Evolutionary conservation across 2,113 vertebrate genomes (phyloP), one percentile per base, ranked within the genome.

Genomic region (Hippocampus mohnikei): DNA sequence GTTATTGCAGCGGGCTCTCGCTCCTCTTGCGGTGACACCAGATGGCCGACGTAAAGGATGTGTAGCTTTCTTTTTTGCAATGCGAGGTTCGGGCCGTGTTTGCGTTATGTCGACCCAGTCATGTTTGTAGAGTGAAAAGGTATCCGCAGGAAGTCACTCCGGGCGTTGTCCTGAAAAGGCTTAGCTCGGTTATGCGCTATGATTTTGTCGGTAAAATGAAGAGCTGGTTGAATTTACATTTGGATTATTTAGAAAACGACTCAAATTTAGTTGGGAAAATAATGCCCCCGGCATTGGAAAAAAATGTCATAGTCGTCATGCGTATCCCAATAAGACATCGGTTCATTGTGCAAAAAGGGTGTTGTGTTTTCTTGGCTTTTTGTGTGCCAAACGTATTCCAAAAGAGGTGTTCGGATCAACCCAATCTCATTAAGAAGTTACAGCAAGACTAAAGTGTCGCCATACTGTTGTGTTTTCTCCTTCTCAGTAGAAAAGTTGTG

Each of bases 1-100:
- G 88, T 90, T 90, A 81, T 91, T 90, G 78, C 90, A 91, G 90
- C 73, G 72, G 58, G 70, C 67, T 79, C 78, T 81, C 72, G 40
- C 29, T 52, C 75, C 84, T 84, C 75, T 81, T 77, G 79, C 75
- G 85, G 82, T 88, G 87, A 88, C 88, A 88, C 79, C 73, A 18
- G 83, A 85, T 79, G 79, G 75, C 68, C 41, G 11, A 82, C 67
- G 68, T 83, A 88, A 87, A 89, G 85, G 85, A 86, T 71, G 66
- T 78, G 70, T 75, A 67, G 74, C 52, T 68, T 69, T 59, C 66
- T 67, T 69, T 37, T 67, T 15, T 61, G 71, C 79, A 77, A 85
- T 83, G 84, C 0, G 16, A 61, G 20, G n/a, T 5, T 13, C 44
- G 27, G 33, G 70, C 65, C 59, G 71, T 82, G 67, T 71, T 74